Conservation (phyloP, 2,888 invertebrate species). For the Apotomis capreana region DNA sequence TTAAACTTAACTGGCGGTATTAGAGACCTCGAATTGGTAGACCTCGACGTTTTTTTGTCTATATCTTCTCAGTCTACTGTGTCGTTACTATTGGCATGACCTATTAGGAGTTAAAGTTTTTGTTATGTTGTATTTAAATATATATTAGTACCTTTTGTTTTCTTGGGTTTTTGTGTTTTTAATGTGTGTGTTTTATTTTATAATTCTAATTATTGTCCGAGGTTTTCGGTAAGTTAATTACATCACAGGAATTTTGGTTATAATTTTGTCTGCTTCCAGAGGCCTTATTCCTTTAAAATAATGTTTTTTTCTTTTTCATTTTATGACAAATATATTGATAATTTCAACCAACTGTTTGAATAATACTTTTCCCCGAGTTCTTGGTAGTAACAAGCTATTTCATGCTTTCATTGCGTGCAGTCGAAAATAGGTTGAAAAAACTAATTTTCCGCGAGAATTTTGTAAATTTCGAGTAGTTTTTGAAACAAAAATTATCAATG, state of each 20-base stretch:
- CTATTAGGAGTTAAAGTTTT: slow-evolving; percentile 3
- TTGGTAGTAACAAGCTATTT: too few relatives aligned
- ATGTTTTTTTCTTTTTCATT: too few relatives aligned
- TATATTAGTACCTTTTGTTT: not conserved
- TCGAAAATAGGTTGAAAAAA: too few relatives aligned
- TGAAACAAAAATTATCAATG: too few relatives aligned
- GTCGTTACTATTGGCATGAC: not conserved
- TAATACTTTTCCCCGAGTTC: too few relatives aligned
- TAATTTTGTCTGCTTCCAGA: too few relatives aligned
- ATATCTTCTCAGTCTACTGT: not conserved
- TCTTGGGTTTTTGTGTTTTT: not conserved
- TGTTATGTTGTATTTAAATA: not conserved
- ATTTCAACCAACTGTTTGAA: too few relatives aligned
- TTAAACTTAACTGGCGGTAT: slow-evolving; percentile 16
- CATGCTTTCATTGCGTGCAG: too few relatives aligned
- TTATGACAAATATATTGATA: too few relatives aligned
- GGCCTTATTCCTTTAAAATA: too few relatives aligned
- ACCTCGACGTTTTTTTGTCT: not conserved
- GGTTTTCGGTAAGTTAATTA: slow-evolving; percentile 6
- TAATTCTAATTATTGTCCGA: not conserved
- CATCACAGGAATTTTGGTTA: not conserved
- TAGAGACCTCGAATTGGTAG: not conserved
- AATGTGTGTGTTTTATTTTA: slow-evolving; percentile 12
- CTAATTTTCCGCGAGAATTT: too few relatives aligned
- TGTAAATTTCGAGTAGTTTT: too few relatives aligned